Evolutionary conservation across 2,797 vertebrate species (phyloP), one percentile per base, ranked within the genome.

Genomic region (Lepus oiostolus): DNA sequence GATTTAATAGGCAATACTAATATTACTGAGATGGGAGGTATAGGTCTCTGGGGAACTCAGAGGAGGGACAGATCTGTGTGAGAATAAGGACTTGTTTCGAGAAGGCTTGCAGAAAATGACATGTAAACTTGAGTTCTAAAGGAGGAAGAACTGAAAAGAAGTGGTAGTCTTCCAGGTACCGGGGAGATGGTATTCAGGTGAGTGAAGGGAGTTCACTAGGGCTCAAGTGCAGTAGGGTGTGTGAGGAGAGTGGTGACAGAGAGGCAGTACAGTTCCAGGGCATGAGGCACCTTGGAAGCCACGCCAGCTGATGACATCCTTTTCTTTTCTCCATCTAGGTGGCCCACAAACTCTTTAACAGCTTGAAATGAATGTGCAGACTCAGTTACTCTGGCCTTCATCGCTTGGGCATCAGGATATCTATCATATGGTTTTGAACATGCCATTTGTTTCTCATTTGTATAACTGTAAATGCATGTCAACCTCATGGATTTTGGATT

Each of bases 261-360:
- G 35, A 72, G 42, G 28, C n/a, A 62, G 9, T 35, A 84, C 58
- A 72, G 22, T 81, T 92, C 10, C 1, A 80, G 32, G 85, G 74
- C 77, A 79, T n/a, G 54, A 94, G 83, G 63, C 74, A 63, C 52
- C 58, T 83, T 58, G 50, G 54, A 70, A 85, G 12, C 68, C 12
- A 4, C 63, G n/a, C 28, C 22, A 68, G 4, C 74, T 95, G 77
- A 68, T 94, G 35, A 70, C 24, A 14, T 82, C 47, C n/a, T 74
- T 80, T 81, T 97, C 35, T 94, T 85, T 93, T 30, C n/a, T 30
- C 63, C 80, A 85, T 97, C 11, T 95, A 98, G 98, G 98, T 98
- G 91, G 98, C 98, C 93, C 98, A 98, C 94, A 98, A 98, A 88
- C 98, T 98, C 75, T 99, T 99, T 28, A 98, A 93, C 85, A 98